Evolutionary conservation across 2,888 invertebrate genomes (phyloP).

Genomic region (Chirona hameri): DNA sequence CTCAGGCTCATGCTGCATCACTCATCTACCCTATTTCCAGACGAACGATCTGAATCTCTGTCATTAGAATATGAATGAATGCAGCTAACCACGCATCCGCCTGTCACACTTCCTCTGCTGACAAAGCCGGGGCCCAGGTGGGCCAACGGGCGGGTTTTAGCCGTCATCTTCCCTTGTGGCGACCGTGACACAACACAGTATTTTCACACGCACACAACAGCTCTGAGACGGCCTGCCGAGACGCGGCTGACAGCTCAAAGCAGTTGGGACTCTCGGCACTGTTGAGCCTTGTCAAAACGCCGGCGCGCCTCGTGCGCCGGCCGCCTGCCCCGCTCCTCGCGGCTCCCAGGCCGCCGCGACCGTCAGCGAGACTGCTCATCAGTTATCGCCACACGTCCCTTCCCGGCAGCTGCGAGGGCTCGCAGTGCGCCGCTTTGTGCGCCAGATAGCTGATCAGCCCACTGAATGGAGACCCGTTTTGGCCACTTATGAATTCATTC

Average conservation of each 20-base stretch:
- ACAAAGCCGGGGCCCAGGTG: not conserved
- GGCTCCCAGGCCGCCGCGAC: not conserved
- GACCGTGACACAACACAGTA: constrained; percentile 3
- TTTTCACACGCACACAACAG: not conserved
- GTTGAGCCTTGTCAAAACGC: not conserved
- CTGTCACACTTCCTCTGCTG: no score
- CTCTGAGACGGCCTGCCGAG: not conserved
- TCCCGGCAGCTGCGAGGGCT: not conserved
- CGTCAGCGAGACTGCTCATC: not conserved
- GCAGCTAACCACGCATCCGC: no score
- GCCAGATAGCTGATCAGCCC: constrained; percentile 10
- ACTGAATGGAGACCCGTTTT: not conserved
- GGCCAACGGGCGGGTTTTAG: not conserved
- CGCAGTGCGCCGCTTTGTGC: not conserved
- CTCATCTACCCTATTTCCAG: no score
- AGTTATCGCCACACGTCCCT: not conserved
- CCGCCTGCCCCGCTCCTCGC: no score
- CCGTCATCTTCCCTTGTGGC: not conserved
- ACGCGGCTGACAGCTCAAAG: not conserved
- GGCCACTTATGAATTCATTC: constrained; percentile 22
- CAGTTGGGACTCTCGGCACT: not conserved
- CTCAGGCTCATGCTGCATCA: no score
- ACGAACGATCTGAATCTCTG: no score
- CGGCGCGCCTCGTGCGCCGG: not conserved
- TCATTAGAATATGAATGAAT: no score